phyloP scores from a whole-genome alignment of 2,113 vertebrate genomes.

The Apistogramma diplotaenia region DNA sequence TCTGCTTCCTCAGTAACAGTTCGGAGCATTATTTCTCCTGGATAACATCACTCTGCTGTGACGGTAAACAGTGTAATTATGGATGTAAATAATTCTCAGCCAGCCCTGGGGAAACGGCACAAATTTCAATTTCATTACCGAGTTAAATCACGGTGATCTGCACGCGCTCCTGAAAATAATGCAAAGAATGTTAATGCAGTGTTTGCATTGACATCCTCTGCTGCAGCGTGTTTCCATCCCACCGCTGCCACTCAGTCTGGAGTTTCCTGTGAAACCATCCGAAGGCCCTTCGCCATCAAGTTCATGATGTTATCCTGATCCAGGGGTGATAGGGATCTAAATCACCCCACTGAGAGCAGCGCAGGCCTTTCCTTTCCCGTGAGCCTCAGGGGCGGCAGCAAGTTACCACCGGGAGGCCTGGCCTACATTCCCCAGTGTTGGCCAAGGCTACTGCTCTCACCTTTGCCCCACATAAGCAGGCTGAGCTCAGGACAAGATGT shows the following conservation, averaged over 20 bases:
- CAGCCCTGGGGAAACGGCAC: not conserved
- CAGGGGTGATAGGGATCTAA: constrained; percentile 48
- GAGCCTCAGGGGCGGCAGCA: not conserved
- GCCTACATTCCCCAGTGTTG: constrained; percentile 23
- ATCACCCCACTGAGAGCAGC: constrained; percentile 39
- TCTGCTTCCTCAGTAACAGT: not conserved
- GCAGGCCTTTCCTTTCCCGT: constrained; percentile 33
- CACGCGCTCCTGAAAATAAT: not conserved
- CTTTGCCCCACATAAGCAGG: constrained; percentile 26
- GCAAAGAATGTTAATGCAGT: not conserved
- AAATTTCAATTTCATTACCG: not conserved
- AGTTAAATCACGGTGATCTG: not conserved
- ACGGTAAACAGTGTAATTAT: constrained; percentile 25
- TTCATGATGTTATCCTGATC: constrained; percentile 35
- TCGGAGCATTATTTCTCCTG: not conserved
- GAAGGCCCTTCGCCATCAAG: constrained; percentile 11
- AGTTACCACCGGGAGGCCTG: constrained; percentile 29
- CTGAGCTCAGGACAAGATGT: not conserved
- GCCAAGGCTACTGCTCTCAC: constrained; percentile 28
- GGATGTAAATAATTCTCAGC: not conserved
- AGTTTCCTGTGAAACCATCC: constrained; percentile 28
- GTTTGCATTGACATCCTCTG: not conserved
- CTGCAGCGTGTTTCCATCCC: not conserved
- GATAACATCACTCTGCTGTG: constrained; percentile 17
- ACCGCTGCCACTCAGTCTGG: constrained; percentile 3